A percentile compares a stretch with the other conserved stretches of the same genome.
Evolutionary conservation across 2,888 invertebrate genomes (phyloP).

Genomic region (Lamellibrachia satsuma): DNA sequence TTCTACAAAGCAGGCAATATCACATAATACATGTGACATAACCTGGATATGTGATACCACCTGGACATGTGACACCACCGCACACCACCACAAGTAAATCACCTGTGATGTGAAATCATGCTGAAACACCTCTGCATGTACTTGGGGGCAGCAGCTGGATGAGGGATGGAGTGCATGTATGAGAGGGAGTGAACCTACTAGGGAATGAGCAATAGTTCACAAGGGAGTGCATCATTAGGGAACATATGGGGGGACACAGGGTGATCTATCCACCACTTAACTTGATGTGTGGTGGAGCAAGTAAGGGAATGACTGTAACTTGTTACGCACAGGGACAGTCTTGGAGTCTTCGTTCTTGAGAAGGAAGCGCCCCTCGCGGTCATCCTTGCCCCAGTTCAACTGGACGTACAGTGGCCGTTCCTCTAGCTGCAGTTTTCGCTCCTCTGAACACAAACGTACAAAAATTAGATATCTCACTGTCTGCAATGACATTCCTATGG

Average conservation of each 20-base stretch:
- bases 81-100: background rate
- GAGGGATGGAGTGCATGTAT: background rate
- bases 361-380: constrained; percentile 95
- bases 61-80: background rate
- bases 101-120: background rate
- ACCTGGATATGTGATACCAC: background rate
- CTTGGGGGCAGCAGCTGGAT: background rate
- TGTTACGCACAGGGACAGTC: constrained; percentile 43
- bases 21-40: background rate
- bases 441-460: constrained; percentile 71
- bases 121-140: background rate
- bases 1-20: background rate
- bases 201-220: too few relatives aligned
- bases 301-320: background rate
- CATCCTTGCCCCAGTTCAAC: constrained; percentile 98
- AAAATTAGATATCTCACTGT: background rate
- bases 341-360: constrained; percentile 72
- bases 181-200: background rate
- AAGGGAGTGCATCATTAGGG: background rate
- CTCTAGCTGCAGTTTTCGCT: constrained; percentile 86
- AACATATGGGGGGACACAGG: background rate
- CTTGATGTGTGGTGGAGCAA: background rate
- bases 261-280: constrained; percentile 14
- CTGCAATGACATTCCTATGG: background rate
- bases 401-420: constrained; percentile 97